phyloP scores from a whole-genome alignment of 2,888 invertebrate species.

The Melanostoma mellinum region DNA sequence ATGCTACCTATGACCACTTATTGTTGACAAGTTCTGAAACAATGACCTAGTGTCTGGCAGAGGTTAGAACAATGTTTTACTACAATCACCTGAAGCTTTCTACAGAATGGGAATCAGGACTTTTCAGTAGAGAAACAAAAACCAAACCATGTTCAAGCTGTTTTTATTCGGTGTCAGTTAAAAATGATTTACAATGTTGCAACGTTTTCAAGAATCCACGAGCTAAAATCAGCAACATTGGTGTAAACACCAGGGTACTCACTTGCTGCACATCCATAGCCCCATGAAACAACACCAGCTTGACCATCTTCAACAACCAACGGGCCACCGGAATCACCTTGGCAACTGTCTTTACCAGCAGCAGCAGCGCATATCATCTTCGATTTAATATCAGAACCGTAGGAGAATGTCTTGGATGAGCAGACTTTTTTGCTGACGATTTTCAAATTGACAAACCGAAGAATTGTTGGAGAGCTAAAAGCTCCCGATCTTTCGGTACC shows the following conservation, averaged over 20 bases:
- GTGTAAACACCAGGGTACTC: conserved; percentile 77
- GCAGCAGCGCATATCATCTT: conserved; percentile 14
- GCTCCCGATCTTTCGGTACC: conserved; percentile 75
- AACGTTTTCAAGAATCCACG: conserved; percentile 70
- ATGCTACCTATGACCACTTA: no score
- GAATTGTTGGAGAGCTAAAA: not conserved
- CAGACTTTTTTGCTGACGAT: conserved; percentile 6
- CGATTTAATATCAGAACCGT: conserved; percentile 4
- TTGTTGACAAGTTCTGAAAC: no score
- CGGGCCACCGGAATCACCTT: conserved; percentile 75
- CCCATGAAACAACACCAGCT: conserved; percentile 79
- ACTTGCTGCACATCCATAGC: conserved; percentile 75
- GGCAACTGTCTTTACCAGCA: not conserved
- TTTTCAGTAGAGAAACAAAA: no score
- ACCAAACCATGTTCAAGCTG: no score
- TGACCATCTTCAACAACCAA: conserved; percentile 69
- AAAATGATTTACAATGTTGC: conserved; percentile 61
- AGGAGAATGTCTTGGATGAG: not conserved
- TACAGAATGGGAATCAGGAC: no score
- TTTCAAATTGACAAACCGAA: conserved; percentile 1
- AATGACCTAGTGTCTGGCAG: no score
- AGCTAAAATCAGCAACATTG: conserved; percentile 71
- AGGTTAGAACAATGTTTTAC: no score
- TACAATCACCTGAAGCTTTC: no score
- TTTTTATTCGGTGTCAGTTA: not conserved